These are phyloP conservation scores for Melikaiella ostensackeni DNA, from an alignment of 2,888 invertebrate genomes.

Conservation along the genomic window DNA sequence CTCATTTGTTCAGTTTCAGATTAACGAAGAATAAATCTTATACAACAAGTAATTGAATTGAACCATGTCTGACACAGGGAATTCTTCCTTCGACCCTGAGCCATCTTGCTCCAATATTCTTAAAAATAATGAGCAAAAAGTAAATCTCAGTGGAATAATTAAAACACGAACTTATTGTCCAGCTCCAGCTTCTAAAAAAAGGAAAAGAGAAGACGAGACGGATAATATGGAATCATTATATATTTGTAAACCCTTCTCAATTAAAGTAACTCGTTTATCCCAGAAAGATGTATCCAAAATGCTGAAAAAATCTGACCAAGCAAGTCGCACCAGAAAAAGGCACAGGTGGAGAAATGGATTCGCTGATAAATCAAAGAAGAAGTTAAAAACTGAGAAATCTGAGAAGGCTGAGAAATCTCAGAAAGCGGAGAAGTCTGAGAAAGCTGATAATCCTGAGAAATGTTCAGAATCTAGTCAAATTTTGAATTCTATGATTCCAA, in stretches of 20 bases:
- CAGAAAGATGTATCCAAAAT: not conserved
- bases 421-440: not conserved
- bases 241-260: constrained; percentile 10
- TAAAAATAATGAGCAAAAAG: not conserved
- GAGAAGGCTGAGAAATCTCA: not conserved
- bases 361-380: not conserved
- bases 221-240: not conserved
- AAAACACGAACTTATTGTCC: not conserved
- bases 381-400: not conserved
- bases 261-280: not conserved
- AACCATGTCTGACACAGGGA: constrained; percentile 4
- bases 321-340: not conserved
- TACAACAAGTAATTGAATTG: not conserved
- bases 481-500: not conserved
- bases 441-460: not conserved
- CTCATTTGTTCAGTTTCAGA: constrained; percentile 19
- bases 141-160: not conserved
- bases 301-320: not conserved
- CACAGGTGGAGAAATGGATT: constrained; percentile 17
- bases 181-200: constrained; percentile 23
- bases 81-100: not conserved
- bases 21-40: not conserved
- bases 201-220: not conserved
- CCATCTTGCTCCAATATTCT: not conserved
- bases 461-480: not conserved